A percentile compares a stretch with the other conserved stretches of the same genome.
phyloP scores from a whole-genome alignment of 1,140 invertebrate species.

The Macrosteles quadrilineatus region DNA sequence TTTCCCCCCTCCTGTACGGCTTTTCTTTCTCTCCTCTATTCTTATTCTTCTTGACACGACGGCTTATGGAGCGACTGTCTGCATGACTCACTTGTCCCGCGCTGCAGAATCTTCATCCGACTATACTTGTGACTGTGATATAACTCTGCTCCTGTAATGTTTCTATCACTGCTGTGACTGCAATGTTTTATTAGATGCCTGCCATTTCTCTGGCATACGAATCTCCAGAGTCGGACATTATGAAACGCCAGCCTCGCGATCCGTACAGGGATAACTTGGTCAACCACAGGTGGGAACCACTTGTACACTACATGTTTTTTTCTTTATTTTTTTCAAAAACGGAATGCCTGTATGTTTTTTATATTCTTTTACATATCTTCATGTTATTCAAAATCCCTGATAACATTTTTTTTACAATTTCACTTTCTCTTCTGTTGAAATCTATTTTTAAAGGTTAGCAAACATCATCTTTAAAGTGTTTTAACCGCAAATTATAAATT shows the following conservation, averaged over 20 bases:
- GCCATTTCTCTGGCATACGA: slow-evolving; percentile 97
- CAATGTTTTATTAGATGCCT: slow-evolving; percentile 66
- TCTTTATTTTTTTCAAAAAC: too few species aligned
- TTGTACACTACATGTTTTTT: slow-evolving; percentile 1
- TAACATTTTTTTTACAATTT: too few species aligned
- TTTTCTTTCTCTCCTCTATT: slow-evolving; percentile 41
- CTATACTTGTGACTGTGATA: not conserved
- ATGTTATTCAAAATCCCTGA: too few species aligned
- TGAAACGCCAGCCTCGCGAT: slow-evolving; percentile 94
- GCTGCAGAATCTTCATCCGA: not conserved
- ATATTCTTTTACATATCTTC: not conserved
- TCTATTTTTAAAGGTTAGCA: too few species aligned
- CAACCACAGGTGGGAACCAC: slow-evolving; percentile 78
- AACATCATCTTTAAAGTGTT: too few species aligned
- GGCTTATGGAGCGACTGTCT: not conserved
- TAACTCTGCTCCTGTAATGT: slow-evolving; percentile 21
- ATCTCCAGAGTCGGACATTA: slow-evolving; percentile 94
- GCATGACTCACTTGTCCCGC: not conserved
- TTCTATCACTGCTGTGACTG: slow-evolving; percentile 33
- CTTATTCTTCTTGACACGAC: not conserved
- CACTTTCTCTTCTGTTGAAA: too few species aligned
- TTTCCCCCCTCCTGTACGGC: slow-evolving; percentile 30
- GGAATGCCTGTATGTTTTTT: not conserved
- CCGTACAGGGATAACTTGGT: slow-evolving; percentile 93
- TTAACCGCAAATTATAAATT: too few species aligned